Evolutionary conservation across 2,888 invertebrate genomes (phyloP), one percentile per base, ranked within the genome.

Genomic region (Aproaerema taeniolella): DNA sequence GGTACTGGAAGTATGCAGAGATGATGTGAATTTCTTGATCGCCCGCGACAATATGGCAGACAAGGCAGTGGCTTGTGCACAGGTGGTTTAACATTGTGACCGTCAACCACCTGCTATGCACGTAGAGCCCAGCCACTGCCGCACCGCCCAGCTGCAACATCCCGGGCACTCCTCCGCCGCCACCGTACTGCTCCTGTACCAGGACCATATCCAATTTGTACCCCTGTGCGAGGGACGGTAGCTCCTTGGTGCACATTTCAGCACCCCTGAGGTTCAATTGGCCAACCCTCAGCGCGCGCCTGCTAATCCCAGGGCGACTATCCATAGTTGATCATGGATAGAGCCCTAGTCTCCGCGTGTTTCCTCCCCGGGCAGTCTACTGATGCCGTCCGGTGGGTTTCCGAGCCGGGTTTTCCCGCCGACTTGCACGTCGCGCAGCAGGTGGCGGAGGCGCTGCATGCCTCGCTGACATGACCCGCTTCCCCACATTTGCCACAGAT

Each of bases 331-430:
- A 10, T 3, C 12, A 7, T 30, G 17, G 24, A 31, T n/a, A n/a
- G 8, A 38, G 30, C 17, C 8, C 10, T 24, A 7, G 2, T 1
- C 11, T 10, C 32, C n/a, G 17, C 31, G 11, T 31, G 16, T 15
- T 47, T 82, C 81, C 6, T 78, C 75, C 47, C 89, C 89, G 11
- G 92, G 92, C 80, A 93, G 89, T 58, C 89, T 89, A 0, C 94
- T 94, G 93, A 89, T 57, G 45, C 47, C 0, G 59, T 61, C 0
- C n/a, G 2, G 39, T 61, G 61, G 0, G 14, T 4, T 0, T 2
- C 4, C 0, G 48, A 34, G 0, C 40, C 49, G 1, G 34, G 35
- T 0, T 43, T 26, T 0, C 41, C 39, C 7, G 61, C 50, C 0
- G 41, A 30, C 1, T 32, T 38, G 39, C 62, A 61, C 0, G 61